Evolutionary conservation across 2,888 invertebrate genomes (phyloP), one percentile per base, ranked within the genome.

Genomic region (Ophonus ardosiacus): DNA sequence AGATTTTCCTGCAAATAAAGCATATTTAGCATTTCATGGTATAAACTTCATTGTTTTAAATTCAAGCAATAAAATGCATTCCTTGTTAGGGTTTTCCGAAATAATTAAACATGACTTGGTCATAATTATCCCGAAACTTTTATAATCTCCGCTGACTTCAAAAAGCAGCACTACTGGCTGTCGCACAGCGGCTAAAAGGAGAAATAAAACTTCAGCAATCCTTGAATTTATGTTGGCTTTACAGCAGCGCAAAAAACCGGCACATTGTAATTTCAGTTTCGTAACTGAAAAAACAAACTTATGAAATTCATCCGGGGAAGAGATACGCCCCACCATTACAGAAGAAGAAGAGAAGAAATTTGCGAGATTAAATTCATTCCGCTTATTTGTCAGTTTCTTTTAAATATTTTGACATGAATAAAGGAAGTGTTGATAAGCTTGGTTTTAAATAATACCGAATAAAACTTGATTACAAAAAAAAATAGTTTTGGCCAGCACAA

Each of bases 211-310:
- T 80, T 57, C 57, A 68, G 57, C 68, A 85, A 85, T 85, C 85
- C 80, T 80, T 79, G 61, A 85, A 85, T 85, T 85, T 80, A 57
- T 84, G 84, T 85, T 71, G 56, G 80, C 80, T 80, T 79, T 79
- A 57, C 79, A 76, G 74, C 24, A 24, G 56, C 43, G 61, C 74
- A 63, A 21, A 68, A 84, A 78, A 21, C 51, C 63, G 43, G 51
- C 85, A 57, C 80, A 84, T 85, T 85, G 85, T 85, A 85, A 85
- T 85, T 85, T 85, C 80, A 85, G 85, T 85, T 85, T 80, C 71
- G 80, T 85, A 85, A 85, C 85, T 85, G 85, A 85, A 85, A 85
- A 85, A 85, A 85, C 85, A 85, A 85, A 85, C 85, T 85, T 85
- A 85, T 85, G 80, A 85, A 85, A 85, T 85, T 85, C 85, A 85